Conservation (phyloP, 2,888 invertebrate species). For the Ganaspis brasiliensis region DNA sequence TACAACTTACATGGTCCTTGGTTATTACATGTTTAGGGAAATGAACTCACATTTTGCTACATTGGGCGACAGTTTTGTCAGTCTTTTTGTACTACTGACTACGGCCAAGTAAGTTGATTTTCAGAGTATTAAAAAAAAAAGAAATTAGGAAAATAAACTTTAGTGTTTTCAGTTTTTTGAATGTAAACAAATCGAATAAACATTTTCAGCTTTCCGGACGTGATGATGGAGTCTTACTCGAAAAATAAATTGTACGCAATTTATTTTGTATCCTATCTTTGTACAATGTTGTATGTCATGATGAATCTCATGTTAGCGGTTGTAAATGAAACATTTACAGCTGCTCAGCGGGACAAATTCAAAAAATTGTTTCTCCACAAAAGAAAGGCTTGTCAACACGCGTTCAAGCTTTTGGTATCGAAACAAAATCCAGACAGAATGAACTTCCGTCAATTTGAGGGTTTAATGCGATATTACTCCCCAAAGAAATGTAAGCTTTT, state of each 20-base stretch:
- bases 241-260: conserved; percentile 91
- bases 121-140: too few species aligned
- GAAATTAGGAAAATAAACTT: too few species aligned
- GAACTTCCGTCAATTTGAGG: conserved; percentile 89
- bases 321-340: conserved; percentile 94
- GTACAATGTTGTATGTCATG: conserved; percentile 91
- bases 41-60: conserved; percentile 91
- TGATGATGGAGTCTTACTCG: conserved; percentile 95
- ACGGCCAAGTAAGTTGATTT: conserved; percentile 90
- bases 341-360: conserved; percentile 92
- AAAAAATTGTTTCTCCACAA: conserved; percentile 91
- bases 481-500: conserved; percentile 85
- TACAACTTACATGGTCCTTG: conserved; percentile 90
- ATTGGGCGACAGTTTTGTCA: conserved; percentile 91
- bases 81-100: conserved; percentile 93
- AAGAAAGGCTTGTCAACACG: conserved; percentile 90
- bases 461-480: conserved; percentile 89
- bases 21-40: conserved; percentile 90
- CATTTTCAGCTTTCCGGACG: conserved; percentile 90
- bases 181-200: too few species aligned
- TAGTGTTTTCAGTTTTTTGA: too few species aligned
- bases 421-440: conserved; percentile 87
- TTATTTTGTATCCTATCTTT: conserved; percentile 93
- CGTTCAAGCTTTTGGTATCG: conserved; percentile 90
- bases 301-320: conserved; percentile 97